Conservation (phyloP, 2,797 vertebrate species). For the Poecilia gillii region DNA sequence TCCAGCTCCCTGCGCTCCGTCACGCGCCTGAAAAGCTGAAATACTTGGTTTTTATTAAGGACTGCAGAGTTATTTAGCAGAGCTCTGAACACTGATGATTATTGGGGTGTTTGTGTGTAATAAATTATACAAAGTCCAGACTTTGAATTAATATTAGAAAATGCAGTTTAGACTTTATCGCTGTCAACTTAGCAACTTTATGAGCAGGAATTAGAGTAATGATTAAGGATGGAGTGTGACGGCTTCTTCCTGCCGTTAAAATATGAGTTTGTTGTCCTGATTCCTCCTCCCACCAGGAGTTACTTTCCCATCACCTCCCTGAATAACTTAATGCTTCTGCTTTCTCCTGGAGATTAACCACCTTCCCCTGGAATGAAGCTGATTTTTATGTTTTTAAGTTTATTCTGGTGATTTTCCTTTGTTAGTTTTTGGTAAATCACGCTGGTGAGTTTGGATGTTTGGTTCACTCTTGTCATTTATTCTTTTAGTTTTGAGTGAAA, state of each 20-base stretch:
- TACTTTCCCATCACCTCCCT: conserved; percentile 40
- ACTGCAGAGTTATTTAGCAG: background rate
- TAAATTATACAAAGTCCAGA: conserved; percentile 7
- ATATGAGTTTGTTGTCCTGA: conserved; percentile 44
- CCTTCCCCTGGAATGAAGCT: conserved; percentile 26
- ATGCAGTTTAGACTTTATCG: background rate
- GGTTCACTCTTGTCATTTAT: too few species aligned
- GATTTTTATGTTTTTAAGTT: conserved; percentile 40
- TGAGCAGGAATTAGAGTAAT: background rate
- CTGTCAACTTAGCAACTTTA: background rate
- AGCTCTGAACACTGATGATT: background rate
- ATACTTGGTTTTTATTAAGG: background rate
- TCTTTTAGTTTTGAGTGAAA: background rate
- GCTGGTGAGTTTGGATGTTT: too few species aligned
- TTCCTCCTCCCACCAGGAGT: conserved; percentile 29
- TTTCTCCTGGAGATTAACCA: conserved; percentile 33
- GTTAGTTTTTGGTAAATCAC: too few species aligned
- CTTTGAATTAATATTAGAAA: background rate
- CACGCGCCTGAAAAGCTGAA: background rate
- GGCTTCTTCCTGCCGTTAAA: conserved; percentile 18
- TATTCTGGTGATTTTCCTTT: background rate
- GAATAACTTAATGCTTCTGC: conserved; percentile 40
- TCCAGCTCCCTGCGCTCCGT: background rate
- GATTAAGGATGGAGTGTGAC: conserved; percentile 1
- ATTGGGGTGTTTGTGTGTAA: background rate